A percentile compares a stretch with the other conserved stretches of the same genome.
phyloP scores from a whole-genome alignment of 2,888 invertebrate species.

The Andrena minutula region DNA sequence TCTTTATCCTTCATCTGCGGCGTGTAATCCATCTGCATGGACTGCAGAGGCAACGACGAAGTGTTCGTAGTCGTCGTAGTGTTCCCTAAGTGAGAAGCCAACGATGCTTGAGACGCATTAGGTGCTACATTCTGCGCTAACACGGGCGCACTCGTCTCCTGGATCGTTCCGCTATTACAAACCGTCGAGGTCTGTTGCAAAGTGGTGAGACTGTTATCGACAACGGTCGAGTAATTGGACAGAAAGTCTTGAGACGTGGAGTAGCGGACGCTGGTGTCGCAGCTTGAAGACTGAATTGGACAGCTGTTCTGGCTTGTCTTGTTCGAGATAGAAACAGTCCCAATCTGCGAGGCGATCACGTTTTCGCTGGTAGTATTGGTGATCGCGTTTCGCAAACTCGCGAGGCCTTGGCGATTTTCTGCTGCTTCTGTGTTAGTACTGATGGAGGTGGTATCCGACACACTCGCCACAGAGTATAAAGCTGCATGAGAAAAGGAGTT shows the following conservation, averaged over 20 bases:
- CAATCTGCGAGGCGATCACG: constrained; percentile 35
- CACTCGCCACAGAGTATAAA: constrained; percentile 49
- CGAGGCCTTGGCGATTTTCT: constrained; percentile 37
- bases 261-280: constrained; percentile 69
- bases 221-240: constrained; percentile 72
- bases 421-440: constrained; percentile 37
- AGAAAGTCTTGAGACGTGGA: constrained; percentile 74
- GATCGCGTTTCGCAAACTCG: constrained; percentile 32
- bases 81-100: constrained; percentile 55
- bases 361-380: constrained; percentile 27
- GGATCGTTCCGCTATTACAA: constrained; percentile 46
- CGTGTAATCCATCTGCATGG: constrained; percentile 67
- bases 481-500: constrained; percentile 53
- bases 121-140: constrained; percentile 31
- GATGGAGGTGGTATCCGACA: constrained; percentile 29
- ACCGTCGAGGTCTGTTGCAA: constrained; percentile 56
- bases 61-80: constrained; percentile 57
- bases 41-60: constrained; percentile 51
- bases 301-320: constrained; percentile 46
- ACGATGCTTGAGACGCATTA: constrained; percentile 44
- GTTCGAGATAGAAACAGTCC: constrained; percentile 32
- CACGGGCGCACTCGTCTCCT: constrained; percentile 36
- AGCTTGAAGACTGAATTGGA: constrained; percentile 58
- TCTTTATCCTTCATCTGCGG: constrained; percentile 70
- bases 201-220: constrained; percentile 34